These are phyloP conservation scores for Chaitophorus viminalis DNA, from an alignment of 2,888 invertebrate species.

Conservation along the genomic window DNA sequence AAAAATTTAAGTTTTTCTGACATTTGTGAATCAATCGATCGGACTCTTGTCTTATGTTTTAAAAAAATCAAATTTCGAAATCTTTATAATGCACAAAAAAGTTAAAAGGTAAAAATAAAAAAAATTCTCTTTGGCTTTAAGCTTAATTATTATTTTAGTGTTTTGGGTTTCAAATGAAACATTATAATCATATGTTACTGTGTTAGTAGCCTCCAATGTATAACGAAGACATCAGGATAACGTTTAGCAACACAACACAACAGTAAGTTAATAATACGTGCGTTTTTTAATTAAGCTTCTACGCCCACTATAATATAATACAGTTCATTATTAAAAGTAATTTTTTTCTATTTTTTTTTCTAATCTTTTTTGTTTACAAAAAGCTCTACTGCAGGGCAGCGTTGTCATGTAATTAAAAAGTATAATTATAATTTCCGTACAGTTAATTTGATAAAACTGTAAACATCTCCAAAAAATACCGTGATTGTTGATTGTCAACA, in stretches of 20 bases:
- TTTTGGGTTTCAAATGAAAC: neutral
- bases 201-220: neutral
- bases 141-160: neutral
- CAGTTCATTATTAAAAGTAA: neutral
- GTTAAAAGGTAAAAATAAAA: neutral
- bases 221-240: neutral
- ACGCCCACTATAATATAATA: neutral
- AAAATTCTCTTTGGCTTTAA: neutral
- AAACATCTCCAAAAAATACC: neutral
- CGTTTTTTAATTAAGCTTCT: neutral
- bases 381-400: neutral
- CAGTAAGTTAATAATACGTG: neutral
- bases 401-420: constrained; percentile 10
- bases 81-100: too few species aligned
- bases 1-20: too few species aligned
- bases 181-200: neutral
- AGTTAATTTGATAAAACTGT: neutral
- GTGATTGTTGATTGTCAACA: constrained; percentile 1
- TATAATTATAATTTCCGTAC: neutral
- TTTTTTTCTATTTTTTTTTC: neutral
- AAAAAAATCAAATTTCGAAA: too few species aligned
- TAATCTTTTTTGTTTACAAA: neutral
- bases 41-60: too few species aligned
- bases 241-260: neutral
- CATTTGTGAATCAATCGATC: neutral